phyloP scores from a whole-genome alignment of 2,797 vertebrate genomes.

The Tachyglossus aculeatus region DNA sequence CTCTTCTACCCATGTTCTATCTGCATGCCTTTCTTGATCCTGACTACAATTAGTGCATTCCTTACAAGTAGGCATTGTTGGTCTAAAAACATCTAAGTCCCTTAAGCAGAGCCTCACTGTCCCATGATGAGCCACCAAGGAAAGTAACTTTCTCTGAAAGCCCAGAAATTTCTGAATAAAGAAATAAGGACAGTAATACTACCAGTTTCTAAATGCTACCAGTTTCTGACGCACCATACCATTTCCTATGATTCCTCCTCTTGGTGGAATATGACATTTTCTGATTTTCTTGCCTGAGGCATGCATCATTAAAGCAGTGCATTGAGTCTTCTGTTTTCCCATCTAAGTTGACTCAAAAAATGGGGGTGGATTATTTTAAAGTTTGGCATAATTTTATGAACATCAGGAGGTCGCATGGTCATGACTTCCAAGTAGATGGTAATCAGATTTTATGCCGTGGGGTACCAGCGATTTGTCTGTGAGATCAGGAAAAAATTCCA shows the following conservation, averaged over 20 bases:
- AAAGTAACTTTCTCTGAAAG: conserved; percentile 19
- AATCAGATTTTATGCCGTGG: not conserved
- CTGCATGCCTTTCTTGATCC: conserved; percentile 23
- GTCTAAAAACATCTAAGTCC: conserved; percentile 40
- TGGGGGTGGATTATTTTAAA: not conserved
- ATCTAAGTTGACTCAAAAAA: not conserved
- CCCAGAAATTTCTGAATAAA: not conserved
- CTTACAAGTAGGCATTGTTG: conserved; percentile 49
- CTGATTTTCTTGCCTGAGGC: conserved; percentile 16
- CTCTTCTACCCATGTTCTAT: accelerated
- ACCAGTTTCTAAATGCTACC: not conserved
- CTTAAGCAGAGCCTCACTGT: conserved; percentile 45
- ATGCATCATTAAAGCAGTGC: not conserved
- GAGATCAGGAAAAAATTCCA: not conserved
- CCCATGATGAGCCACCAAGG: conserved; percentile 40
- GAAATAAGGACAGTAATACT: not conserved
- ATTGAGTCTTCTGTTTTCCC: not conserved
- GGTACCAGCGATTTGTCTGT: not conserved
- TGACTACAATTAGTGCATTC: conserved; percentile 15
- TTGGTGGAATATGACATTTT: not conserved
- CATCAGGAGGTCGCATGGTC: not conserved
- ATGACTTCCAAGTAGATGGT: not conserved
- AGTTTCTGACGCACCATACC: not conserved
- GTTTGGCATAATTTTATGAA: not conserved
- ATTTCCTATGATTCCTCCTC: not conserved